Base-by-base conservation (phyloP, 2,888 invertebrate genomes). In the Clepsis dumicolana region DNA sequence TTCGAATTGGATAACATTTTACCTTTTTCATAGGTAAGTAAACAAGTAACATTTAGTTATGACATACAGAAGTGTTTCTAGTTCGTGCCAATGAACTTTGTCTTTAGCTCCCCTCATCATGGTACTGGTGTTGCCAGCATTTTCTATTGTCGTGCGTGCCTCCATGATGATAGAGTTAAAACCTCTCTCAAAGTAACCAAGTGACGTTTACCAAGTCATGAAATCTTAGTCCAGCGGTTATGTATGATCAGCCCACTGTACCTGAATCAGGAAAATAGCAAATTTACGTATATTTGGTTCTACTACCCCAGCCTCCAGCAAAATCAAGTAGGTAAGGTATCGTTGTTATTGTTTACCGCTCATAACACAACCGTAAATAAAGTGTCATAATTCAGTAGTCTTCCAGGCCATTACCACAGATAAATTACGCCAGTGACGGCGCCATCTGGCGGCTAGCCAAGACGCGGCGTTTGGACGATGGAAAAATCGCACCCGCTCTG, bases 351-450 rank as follows among this genome's bases (percentile, higher is more conserved):
- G 67, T 67, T 67, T 63, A 67, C 62, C 62, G 62, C 62, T 73
- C 72, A 73, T 75, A 71, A 65, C 74, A 75, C 75, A 72, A 65
- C 62, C 73, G 74, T 72, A 78, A 75, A 77, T 71, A 80, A 81
- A 82, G 81, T 85, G 84, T 86, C 86, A 88, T 87, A 88, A 87
- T 84, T 87, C 81, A 80, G 66, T 75, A 80, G 77, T 79, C 82
- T 85, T 84, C 83, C 81, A 75, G 76, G 75, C 85, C 88, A 88
- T 89, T 86, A 87, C 77, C 76, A 73, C 77, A 79, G 85, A 86
- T 83, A 82, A 85, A 87, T 81, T 77, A 82, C 78, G 75, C 77
- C 79, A 66, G 71, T 69, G 75, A 72, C 72, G 56, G 57, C 60
- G 68, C 70, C 68, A 64, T 64, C 78, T 84, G 81, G 80, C 82